Conservation (phyloP, 2,113 vertebrate genomes). For the Mormyrus lacerda region DNA sequence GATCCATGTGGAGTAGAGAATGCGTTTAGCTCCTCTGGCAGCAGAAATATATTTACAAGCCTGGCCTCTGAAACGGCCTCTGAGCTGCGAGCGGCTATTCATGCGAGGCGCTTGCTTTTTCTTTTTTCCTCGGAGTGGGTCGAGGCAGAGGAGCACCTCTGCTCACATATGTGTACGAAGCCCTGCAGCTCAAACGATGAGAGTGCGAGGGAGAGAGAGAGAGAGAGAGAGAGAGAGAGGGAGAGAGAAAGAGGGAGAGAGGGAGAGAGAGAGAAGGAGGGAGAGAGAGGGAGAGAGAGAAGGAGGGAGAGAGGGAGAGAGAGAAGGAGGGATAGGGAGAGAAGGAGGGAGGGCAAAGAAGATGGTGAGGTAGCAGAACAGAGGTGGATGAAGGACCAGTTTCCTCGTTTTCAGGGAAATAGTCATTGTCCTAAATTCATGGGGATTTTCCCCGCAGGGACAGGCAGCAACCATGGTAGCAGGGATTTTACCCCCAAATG, state of each 20-base stretch:
- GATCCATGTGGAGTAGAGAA: not conserved
- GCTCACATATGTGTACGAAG: not conserved
- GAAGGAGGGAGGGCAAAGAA: not conserved
- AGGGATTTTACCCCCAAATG: not conserved
- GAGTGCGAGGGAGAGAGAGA: not conserved
- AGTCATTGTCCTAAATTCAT: not conserved
- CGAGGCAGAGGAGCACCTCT: not conserved
- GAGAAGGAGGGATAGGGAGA: not conserved
- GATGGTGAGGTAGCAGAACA: not conserved
- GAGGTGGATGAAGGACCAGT: not conserved
- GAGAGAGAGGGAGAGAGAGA: not conserved
- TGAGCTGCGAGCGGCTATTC: not conserved
- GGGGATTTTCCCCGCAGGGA: not conserved
- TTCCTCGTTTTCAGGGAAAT: not conserved
- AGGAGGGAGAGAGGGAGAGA: not conserved
- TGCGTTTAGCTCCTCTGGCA: not conserved
- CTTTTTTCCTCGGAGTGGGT: not conserved
- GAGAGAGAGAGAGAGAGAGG: not conserved
- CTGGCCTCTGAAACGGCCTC: not conserved
- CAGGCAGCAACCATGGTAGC: not conserved
- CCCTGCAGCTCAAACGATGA: not conserved
- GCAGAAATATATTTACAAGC: not conserved
- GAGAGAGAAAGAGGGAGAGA: not conserved
- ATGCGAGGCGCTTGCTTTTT: not conserved
- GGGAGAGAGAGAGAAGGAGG: not conserved